A percentile compares a stretch with the other conserved stretches of the same genome.
Conservation (phyloP, 1,140 invertebrate species). For the Drosophila novamexicana region DNA sequence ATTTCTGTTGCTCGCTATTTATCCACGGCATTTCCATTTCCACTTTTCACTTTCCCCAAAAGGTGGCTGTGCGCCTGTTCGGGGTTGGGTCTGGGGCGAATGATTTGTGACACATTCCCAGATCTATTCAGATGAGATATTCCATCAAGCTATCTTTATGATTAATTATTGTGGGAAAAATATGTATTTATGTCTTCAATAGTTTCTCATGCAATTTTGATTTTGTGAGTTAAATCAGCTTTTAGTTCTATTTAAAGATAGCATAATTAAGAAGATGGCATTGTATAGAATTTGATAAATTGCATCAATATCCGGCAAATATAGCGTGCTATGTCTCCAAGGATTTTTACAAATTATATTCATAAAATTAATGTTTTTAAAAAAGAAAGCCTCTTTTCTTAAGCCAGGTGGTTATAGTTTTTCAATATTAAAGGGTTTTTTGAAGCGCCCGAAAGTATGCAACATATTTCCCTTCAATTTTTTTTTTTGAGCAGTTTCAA, state of each 20-base stretch:
- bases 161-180: conserved; percentile 76
- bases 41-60: conserved; percentile 63
- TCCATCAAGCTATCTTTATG: conserved; percentile 29
- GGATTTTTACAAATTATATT: too few species aligned
- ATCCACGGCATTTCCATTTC: conserved; percentile 56
- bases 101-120: conserved; percentile 75
- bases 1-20: conserved; percentile 68
- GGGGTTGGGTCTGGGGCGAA: conserved; percentile 48
- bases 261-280: too few species aligned
- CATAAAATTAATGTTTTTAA: too few species aligned
- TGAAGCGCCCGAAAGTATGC: not conserved
- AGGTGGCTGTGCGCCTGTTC: conserved; percentile 18
- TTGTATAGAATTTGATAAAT: too few species aligned
- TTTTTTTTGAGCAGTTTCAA: too few species aligned
- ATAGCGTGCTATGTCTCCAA: too few species aligned
- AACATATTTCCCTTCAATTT: not conserved
- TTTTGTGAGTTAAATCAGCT: too few species aligned
- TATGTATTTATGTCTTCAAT: conserved; percentile 5
- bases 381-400: too few species aligned
- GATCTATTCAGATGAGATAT: not conserved
- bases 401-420: too few species aligned
- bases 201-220: too few species aligned
- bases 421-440: too few species aligned
- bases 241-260: not conserved
- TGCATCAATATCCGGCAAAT: too few species aligned